Conservation (phyloP, 2,113 vertebrate genomes). For the Gobiocypris rarus region DNA sequence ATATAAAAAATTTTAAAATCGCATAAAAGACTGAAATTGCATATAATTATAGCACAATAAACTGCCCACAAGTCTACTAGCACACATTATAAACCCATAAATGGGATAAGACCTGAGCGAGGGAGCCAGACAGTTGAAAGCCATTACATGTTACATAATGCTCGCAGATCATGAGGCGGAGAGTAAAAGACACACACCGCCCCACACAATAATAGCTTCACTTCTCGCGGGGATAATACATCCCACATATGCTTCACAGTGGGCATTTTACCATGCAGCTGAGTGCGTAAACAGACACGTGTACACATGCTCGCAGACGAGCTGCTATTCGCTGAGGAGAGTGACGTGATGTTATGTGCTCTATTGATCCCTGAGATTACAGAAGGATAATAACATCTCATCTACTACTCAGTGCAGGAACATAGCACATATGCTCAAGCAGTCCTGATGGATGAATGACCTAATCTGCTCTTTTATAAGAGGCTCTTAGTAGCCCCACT, state of each 20-base stretch:
- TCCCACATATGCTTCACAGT: constrained; percentile 1
- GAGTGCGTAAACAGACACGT: background rate
- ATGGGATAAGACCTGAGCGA: constrained; percentile 48
- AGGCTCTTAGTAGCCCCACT: constrained; percentile 18
- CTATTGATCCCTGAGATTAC: constrained; percentile 44
- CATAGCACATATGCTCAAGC: constrained; percentile 33
- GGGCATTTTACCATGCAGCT: constrained; percentile 9
- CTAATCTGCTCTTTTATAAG: constrained; percentile 37
- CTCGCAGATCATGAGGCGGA: constrained; percentile 22
- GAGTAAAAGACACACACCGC: constrained; percentile 17
- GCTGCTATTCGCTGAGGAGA: background rate
- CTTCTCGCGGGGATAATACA: constrained; percentile 24
- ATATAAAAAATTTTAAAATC: too few relatives aligned
- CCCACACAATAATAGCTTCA: constrained; percentile 41
- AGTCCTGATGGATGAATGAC: constrained; percentile 8
- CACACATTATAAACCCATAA: constrained; percentile 42
- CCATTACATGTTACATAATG: constrained; percentile 55
- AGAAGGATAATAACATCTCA: constrained; percentile 51
- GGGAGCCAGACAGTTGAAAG: constrained; percentile 30
- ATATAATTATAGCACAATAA: constrained; percentile 62
- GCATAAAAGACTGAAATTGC: constrained; percentile 36
- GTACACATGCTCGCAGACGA: background rate
- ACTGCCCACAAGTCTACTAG: constrained; percentile 11
- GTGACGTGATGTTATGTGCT: constrained; percentile 4
- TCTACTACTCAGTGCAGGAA: constrained; percentile 31